These are phyloP conservation scores for Apamea epomidion DNA, from an alignment of 2,888 invertebrate genomes.

Conservation along the genomic window DNA sequence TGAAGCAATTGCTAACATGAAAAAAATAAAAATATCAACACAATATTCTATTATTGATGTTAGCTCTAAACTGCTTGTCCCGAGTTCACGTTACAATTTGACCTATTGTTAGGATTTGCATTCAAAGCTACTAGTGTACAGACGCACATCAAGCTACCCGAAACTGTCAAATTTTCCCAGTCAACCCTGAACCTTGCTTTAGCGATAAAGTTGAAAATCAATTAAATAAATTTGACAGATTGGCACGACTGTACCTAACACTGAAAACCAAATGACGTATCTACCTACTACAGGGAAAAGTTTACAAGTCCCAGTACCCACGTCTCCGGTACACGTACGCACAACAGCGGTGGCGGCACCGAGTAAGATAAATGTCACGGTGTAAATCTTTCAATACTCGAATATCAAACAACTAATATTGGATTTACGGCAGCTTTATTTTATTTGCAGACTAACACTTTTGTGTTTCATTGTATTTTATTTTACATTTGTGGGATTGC, in stretches of 20 bases:
- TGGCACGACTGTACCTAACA: too few species aligned
- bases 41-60: too few species aligned
- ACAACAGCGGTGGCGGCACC: slow-evolving; percentile 39
- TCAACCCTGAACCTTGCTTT: too few species aligned
- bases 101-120: background rate
- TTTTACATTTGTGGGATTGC: background rate
- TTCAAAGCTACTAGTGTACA: background rate
- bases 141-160: too few species aligned
- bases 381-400: slow-evolving; percentile 68
- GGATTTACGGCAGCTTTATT: slow-evolving; percentile 51
- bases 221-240: too few species aligned
- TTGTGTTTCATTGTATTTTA: slow-evolving; percentile 24
- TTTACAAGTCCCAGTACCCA: background rate
- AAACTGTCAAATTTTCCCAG: too few species aligned
- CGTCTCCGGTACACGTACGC: slow-evolving; percentile 64
- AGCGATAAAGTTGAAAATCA: too few species aligned
- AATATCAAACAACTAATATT: slow-evolving; percentile 61
- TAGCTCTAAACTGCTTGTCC: too few species aligned
- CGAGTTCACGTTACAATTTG: too few species aligned
- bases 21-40: too few species aligned
- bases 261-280: background rate
- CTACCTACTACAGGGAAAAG: too few species aligned
- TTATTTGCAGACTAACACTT: slow-evolving; percentile 44
- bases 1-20: too few species aligned
- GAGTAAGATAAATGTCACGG: slow-evolving; percentile 71